Percentiles rank a stretch among this genome's conserved stretches.
Evolutionary conservation across 2,113 vertebrate species (phyloP).

Genomic region (Bos taurus): DNA sequence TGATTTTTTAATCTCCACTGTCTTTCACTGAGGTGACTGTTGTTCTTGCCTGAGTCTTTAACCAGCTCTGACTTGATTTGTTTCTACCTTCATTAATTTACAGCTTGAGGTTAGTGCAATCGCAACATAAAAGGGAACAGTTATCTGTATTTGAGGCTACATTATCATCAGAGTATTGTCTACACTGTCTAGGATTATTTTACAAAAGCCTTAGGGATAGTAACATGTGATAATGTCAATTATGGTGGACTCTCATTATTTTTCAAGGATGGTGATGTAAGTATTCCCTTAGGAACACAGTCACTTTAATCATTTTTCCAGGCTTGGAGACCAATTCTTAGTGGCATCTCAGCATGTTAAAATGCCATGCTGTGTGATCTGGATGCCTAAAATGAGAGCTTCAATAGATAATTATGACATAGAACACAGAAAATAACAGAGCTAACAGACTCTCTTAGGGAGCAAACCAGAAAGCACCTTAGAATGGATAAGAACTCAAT

Average conservation of each 20-base stretch:
- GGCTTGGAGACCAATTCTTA: neutral
- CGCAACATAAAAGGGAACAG: constrained; percentile 32
- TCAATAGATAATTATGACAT: neutral
- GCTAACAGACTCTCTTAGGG: neutral
- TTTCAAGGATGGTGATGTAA: constrained; percentile 15
- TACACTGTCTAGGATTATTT: neutral
- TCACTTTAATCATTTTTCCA: constrained; percentile 18
- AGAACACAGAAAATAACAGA: neutral
- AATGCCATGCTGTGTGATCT: neutral
- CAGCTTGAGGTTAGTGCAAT: neutral
- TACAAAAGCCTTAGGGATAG: neutral
- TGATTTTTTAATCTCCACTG: neutral
- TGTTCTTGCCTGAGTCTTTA: constrained; percentile 22
- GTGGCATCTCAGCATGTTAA: neutral
- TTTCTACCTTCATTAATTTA: constrained; percentile 40
- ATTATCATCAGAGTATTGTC: neutral
- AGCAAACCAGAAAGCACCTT: neutral
- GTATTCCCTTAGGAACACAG: neutral
- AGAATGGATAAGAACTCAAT: neutral
- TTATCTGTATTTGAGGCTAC: neutral
- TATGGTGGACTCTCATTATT: neutral
- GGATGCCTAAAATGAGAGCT: neutral
- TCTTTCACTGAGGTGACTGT: neutral
- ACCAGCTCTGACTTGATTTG: neutral
- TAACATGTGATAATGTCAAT: neutral